These are phyloP conservation scores for Conus betulinus DNA, from an alignment of 1,140 invertebrate genomes.

Conservation along the genomic window DNA sequence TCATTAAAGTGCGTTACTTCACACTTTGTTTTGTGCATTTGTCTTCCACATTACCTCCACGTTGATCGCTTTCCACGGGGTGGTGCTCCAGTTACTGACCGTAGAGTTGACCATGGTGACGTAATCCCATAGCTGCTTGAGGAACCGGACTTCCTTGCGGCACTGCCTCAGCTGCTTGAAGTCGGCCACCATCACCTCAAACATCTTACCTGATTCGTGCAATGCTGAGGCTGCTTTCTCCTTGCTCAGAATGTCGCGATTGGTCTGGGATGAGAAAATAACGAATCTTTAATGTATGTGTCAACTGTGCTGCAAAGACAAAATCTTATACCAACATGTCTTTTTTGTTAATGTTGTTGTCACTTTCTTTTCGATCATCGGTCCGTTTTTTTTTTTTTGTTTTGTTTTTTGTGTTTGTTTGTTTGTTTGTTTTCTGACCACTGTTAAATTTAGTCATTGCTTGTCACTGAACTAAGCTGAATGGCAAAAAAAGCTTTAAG, in stretches of 20 bases:
- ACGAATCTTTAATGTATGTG: too few relatives aligned
- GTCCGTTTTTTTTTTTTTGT: too few relatives aligned
- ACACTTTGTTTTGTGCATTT: too few relatives aligned
- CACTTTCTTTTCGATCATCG: neutral
- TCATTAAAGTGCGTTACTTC: too few relatives aligned
- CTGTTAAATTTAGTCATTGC: too few relatives aligned
- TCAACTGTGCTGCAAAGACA: too few relatives aligned
- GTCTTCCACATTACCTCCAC: constrained; percentile 81
- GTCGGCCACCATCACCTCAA: constrained; percentile 95
- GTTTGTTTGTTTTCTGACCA: too few relatives aligned
- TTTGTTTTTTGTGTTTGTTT: too few relatives aligned
- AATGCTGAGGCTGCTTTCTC: constrained; percentile 91
- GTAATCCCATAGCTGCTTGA: constrained; percentile 98
- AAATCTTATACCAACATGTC: too few relatives aligned
- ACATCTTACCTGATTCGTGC: constrained; percentile 91
- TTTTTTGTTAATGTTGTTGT: neutral
- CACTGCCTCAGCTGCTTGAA: constrained; percentile 94
- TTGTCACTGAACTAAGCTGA: too few relatives aligned
- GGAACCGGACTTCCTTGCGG: constrained; percentile 90
- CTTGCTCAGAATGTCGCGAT: constrained; percentile 85
- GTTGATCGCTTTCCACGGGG: constrained; percentile 95
- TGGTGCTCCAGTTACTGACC: constrained; percentile 97
- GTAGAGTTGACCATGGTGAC: constrained; percentile 91
- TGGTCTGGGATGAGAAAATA: constrained; percentile 60
- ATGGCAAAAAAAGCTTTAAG: too few relatives aligned